Base-by-base conservation (phyloP, 1,140 invertebrate species). In the Eriosoma lanigerum region DNA sequence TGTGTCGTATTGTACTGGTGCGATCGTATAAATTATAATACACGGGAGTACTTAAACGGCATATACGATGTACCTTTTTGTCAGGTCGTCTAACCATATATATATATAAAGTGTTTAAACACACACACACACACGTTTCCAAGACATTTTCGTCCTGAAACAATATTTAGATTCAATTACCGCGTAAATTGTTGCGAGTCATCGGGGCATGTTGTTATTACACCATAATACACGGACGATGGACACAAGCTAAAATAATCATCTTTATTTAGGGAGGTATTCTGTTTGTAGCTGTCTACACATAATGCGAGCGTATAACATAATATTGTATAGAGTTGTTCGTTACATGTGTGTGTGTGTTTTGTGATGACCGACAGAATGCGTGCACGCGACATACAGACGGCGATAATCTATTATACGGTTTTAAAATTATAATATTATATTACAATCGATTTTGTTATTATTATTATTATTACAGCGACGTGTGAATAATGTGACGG, bases 131-230 rank as follows among this genome's bases (percentile, higher is more conserved):
- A 64, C 17, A 64, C 64, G 6, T 68, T 68, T 72, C 2, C 6
- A 9, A 52, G 21, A 24, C 64, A 52, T 24, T 70, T 48, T 50
- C 21, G 46, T 72, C 46, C 50, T 60, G 56, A 78, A 60, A 78
- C 75, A 78, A 78, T 78, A 78, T 78, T 78, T 78, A 29, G 75
- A 78, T 78, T 78, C 75, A 78, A 78, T 78, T 78, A 78, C 56
- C 44, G 21, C 38, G 75, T 58, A 60, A 60, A 78, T 78, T 78
- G 75, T 78, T 78, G 75, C 75, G 24, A 78, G 75, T 78, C 75
- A 78, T 62, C 32, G 38, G 56, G 56, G 54, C 75, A 56, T 62
- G 54, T 62, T 60, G 56, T 78, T 78, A 78, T 78, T 78, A 44
- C 38, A 38, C 32, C 8, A 8, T 38, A 38, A 38, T 72, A 19